Conservation (phyloP, 2,888 invertebrate species). For the Chrysina gloriosa region DNA sequence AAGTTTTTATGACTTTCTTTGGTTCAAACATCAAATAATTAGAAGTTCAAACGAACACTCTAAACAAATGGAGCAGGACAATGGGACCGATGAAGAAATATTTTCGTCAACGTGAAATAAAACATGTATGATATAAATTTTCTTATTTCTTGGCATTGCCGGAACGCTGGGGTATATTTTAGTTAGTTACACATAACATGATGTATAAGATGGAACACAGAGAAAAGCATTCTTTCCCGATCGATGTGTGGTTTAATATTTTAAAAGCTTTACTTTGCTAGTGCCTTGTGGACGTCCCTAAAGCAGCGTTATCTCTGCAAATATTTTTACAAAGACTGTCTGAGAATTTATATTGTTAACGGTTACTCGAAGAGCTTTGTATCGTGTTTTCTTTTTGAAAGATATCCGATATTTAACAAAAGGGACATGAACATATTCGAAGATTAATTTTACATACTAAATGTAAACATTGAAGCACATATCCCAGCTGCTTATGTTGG, state of each 20-base stretch:
- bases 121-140: no score
- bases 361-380: slow-evolving; percentile 1
- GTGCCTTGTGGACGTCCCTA: slow-evolving; percentile 3
- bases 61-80: no score
- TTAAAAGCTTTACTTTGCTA: not conserved
- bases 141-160: no score
- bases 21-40: no score
- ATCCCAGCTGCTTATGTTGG: no score
- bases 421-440: not conserved
- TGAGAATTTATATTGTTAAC: slow-evolving; percentile 26
- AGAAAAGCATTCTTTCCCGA: not conserved
- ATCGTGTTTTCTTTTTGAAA: slow-evolving; percentile 15
- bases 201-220: not conserved
- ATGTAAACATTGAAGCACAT: no score
- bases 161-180: no score
- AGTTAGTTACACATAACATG: not conserved
- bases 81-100: no score
- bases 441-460: slow-evolving; percentile 9
- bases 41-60: no score
- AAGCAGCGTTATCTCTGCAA: slow-evolving; percentile 17
- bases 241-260: slow-evolving; percentile 2
- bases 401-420: not conserved
- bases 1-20: no score
- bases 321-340: slow-evolving; percentile 20
- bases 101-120: no score